Conservation (phyloP, 1,140 invertebrate species). For the Eciton burchellii region DNA sequence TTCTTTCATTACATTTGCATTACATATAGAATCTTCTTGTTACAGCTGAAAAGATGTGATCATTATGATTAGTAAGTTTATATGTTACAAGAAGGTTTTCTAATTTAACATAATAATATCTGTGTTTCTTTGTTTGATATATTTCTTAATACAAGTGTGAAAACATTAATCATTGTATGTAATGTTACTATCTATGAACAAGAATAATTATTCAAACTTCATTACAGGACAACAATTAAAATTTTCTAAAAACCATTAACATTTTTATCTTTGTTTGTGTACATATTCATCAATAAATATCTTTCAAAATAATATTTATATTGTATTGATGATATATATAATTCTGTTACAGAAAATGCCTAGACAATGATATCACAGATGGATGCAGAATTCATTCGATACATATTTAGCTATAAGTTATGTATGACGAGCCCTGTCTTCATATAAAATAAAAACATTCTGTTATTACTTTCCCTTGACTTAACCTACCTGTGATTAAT, state of each 20-base stretch:
- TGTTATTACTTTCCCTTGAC: constrained; percentile 41
- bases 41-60: constrained; percentile 78
- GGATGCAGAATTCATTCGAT: constrained; percentile 55
- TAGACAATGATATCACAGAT: constrained; percentile 70
- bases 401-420: constrained; percentile 60
- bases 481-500: constrained; percentile 68
- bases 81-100: neutral
- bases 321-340: constrained; percentile 12
- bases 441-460: constrained; percentile 72
- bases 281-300: constrained; percentile 41
- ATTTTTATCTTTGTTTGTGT: constrained; percentile 15
- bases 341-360: constrained; percentile 72
- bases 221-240: constrained; percentile 17
- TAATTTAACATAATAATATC: neutral
- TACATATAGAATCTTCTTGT: constrained; percentile 60
- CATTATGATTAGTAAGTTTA: constrained; percentile 71
- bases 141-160: constrained; percentile 18
- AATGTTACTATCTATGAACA: constrained; percentile 21
- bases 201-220: constrained; percentile 8
- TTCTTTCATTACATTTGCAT: constrained; percentile 30
- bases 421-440: constrained; percentile 61
- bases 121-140: neutral
- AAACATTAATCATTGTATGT: neutral
- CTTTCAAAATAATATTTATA: constrained; percentile 32
- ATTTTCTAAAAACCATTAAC: constrained; percentile 32